phyloP scores from a whole-genome alignment of 2,797 vertebrate species.

The Chelmon rostratus region DNA sequence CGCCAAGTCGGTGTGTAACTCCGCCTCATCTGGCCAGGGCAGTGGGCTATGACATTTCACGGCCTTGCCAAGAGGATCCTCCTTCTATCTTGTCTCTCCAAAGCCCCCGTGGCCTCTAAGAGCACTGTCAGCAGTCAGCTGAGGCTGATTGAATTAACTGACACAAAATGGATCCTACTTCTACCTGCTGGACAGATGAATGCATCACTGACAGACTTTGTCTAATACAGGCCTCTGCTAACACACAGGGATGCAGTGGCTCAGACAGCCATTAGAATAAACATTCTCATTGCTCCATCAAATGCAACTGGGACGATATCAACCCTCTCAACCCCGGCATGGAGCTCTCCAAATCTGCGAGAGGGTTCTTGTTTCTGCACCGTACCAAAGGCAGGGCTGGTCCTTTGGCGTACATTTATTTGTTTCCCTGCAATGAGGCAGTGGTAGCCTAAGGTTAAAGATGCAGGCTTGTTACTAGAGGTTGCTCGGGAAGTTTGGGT shows the following conservation, averaged over 20 bases:
- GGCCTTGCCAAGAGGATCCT: slow-evolving; percentile 63
- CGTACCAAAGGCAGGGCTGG: slow-evolving; percentile 47
- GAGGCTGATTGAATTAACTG: slow-evolving; percentile 76
- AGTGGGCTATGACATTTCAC: slow-evolving; percentile 69
- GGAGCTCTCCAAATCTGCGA: slow-evolving; percentile 13
- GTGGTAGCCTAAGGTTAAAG: slow-evolving; percentile 51
- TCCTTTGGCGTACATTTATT: slow-evolving; percentile 49
- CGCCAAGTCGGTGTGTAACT: slow-evolving; percentile 64
- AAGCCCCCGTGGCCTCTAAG: slow-evolving; percentile 55
- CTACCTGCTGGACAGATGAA: slow-evolving; percentile 68
- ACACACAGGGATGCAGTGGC: slow-evolving; percentile 27
- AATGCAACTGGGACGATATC: slow-evolving; percentile 44
- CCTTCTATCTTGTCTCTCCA: slow-evolving; percentile 64
- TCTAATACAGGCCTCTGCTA: slow-evolving; percentile 40
- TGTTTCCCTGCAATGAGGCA: slow-evolving; percentile 59
- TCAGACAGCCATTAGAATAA: slow-evolving; percentile 52
- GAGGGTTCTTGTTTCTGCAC: slow-evolving; percentile 44
- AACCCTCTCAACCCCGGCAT: slow-evolving; percentile 31
- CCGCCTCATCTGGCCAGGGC: slow-evolving; percentile 66
- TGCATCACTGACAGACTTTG: slow-evolving; percentile 58
- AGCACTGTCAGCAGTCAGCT: slow-evolving; percentile 69
- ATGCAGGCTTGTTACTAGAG: slow-evolving; percentile 44
- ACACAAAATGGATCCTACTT: slow-evolving; percentile 71
- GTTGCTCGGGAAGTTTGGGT: slow-evolving; percentile 53
- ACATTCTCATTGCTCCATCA: slow-evolving; percentile 43